These are phyloP conservation scores for Bergia sp. DNA, from an alignment of 92 coral and sea anemone species.

Conservation along the genomic window DNA sequence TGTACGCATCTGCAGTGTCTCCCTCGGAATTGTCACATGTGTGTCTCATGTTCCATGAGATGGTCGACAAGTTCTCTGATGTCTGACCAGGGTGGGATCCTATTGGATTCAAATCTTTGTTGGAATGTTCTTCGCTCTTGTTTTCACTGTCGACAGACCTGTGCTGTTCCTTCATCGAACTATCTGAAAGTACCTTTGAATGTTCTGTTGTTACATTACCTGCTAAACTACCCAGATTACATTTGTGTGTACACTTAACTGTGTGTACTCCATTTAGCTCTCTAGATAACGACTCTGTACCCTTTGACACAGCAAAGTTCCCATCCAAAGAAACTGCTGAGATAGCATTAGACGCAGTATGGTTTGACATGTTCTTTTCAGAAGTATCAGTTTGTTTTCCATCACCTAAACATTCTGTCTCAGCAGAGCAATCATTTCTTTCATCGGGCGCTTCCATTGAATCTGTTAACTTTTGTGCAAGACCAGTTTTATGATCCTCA, in stretches of 20 bases:
- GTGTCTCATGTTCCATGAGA: background rate
- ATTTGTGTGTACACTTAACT: background rate
- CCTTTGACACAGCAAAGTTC: background rate
- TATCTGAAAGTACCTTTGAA: background rate
- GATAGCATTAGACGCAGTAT: background rate
- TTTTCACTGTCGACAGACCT: background rate
- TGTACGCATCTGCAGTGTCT: background rate
- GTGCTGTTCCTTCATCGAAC: background rate
- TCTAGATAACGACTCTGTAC: background rate
- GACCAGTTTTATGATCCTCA: background rate
- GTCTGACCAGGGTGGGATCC: background rate
- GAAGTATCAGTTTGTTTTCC: background rate
- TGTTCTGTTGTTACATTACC: background rate
- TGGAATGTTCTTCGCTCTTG: background rate
- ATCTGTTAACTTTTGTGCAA: background rate
- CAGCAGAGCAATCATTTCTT: background rate
- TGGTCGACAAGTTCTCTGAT: background rate
- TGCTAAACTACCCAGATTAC: background rate
- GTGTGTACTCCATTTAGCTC: background rate
- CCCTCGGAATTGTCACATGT: background rate
- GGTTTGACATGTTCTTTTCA: background rate
- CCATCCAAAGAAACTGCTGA: background rate
- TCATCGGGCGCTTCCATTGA: background rate
- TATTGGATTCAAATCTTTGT: background rate
- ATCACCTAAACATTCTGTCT: background rate